Evolutionary conservation across 2,113 vertebrate genomes (phyloP), one percentile per base, ranked within the genome.

Genomic region (Cottus gobio): DNA sequence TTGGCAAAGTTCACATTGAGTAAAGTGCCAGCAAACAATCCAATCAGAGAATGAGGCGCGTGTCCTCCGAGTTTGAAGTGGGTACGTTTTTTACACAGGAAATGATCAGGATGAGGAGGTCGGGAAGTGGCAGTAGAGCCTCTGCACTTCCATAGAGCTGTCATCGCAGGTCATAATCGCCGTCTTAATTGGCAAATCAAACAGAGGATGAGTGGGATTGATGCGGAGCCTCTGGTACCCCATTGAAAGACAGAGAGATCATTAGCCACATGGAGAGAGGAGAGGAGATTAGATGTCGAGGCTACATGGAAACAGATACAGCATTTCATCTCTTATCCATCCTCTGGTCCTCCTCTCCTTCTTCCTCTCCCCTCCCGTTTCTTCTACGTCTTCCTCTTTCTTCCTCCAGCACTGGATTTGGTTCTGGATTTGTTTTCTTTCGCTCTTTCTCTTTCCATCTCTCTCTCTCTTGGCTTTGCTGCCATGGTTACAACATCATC

Each of bases 401-500:
- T 86, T 90, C 88, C 84, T 89, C 87, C 80, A 80, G 75, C 80
- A 34, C 70, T 85, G 90, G 86, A 93, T 96, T 94, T 91, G 91
- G 91, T 94, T 89, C 79, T 85, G 89, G 83, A 88, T 95, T 93
- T 90, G 89, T 90, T 92, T 90, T 88, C 87, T 87, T 87, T 50
- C 13, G 65, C 77, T 87, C 85, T 89, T 80, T 89, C 79, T 70
- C 67, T 87, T 80, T 77, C 75, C 83, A 69, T 87, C 83, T 83
- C 80, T 71, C 79, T 81, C 69, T 75, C 90, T 85, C 88, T 91
- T 79, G 79, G 90, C 94, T 95, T 94, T 93, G 93, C 88, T 92
- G 91, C 91, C 89, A 93, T 91, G 90, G 90, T 89, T 92, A 95
- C 95, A 90, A 92, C 93, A 93, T 94, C 83, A 86, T 90, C 78